phyloP scores from a whole-genome alignment of 1,140 invertebrate species.

The Microplitis demolitor region DNA sequence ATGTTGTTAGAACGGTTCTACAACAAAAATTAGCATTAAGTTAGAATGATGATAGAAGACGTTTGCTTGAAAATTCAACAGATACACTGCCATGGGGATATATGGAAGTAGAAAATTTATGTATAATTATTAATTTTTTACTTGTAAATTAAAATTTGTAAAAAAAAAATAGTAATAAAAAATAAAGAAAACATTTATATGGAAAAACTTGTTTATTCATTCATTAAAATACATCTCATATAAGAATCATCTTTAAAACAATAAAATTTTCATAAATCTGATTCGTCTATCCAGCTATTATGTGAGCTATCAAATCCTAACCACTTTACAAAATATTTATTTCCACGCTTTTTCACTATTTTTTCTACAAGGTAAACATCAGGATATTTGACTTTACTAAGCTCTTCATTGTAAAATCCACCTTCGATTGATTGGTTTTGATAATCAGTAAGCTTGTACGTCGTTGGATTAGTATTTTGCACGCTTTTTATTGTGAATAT shows the following conservation, averaged over 20 bases:
- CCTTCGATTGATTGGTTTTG: not conserved
- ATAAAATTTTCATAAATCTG: not conserved
- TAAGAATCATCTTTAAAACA: no score
- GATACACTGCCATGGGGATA: slow-evolving; percentile 18
- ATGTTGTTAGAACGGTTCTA: not conserved
- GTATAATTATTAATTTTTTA: no score
- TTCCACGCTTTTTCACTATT: not conserved
- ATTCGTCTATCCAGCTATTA: no score
- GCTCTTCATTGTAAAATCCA: not conserved
- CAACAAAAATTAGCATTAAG: not conserved
- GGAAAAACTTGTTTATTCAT: no score
- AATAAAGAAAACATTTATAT: no score
- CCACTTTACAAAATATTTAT: not conserved
- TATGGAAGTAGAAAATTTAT: not conserved
- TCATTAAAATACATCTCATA: no score
- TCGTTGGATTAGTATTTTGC: not conserved
- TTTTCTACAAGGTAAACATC: not conserved
- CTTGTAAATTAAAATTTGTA: no score
- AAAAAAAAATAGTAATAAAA: no score
- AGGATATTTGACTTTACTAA: not conserved
- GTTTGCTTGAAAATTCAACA: not conserved
- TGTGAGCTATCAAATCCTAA: not conserved
- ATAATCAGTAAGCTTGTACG: not conserved
- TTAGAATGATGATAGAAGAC: slow-evolving; percentile 13
- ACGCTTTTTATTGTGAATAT: no score